Evolutionary conservation across 2,888 invertebrate species (phyloP).

Genomic region (Arge pagana): DNA sequence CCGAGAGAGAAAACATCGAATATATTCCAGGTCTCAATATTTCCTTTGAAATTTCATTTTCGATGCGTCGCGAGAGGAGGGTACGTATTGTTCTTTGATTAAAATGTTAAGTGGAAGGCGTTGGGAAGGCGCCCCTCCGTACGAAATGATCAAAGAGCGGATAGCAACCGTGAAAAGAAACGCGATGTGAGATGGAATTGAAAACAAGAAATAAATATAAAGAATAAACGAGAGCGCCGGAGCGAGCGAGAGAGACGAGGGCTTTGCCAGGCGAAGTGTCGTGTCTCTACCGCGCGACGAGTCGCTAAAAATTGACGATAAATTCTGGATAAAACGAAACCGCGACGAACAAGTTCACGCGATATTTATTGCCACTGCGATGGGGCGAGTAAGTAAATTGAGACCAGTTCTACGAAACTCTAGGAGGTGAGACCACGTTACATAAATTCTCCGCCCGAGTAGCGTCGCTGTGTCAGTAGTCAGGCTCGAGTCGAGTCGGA

Average conservation of each 20-base stretch:
- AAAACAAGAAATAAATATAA: background rate
- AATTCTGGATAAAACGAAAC: constrained; percentile 14
- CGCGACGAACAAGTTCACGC: constrained; percentile 12
- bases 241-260: background rate
- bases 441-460: too few relatives aligned
- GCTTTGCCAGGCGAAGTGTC: too few relatives aligned
- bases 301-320: constrained; percentile 17
- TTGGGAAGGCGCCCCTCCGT: background rate
- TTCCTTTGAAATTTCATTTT: too few relatives aligned
- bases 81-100: constrained; percentile 8
- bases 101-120: constrained; percentile 1
- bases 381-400: background rate
- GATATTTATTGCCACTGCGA: constrained; percentile 12
- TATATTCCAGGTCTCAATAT: too few relatives aligned
- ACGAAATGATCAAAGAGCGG: constrained; percentile 11
- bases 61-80: background rate
- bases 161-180: background rate
- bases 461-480: too few relatives aligned
- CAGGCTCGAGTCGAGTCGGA: too few relatives aligned
- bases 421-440: too few relatives aligned
- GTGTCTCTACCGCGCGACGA: constrained; percentile 2
- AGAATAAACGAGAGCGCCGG: background rate
- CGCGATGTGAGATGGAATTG: background rate
- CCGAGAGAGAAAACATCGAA: too few relatives aligned
- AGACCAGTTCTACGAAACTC: background rate